Evolutionary conservation across 2,113 vertebrate species (phyloP), one percentile per base, ranked within the genome.

Genomic region (Cephalophus harveyi): DNA sequence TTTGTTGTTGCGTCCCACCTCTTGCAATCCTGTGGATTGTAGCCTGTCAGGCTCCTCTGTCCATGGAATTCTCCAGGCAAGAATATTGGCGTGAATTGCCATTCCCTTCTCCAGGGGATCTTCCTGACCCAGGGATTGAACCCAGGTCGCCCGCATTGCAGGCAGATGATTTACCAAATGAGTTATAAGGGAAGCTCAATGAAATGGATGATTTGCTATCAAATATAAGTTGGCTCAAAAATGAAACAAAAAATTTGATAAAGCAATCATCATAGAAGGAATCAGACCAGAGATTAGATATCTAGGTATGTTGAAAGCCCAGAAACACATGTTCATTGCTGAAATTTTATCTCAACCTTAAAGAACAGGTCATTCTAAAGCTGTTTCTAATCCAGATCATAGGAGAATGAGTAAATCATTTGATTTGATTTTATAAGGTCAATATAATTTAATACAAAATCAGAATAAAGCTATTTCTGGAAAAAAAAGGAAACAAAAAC

Each of bases 191-290:
- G n/a, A 71, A 36, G n/a, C 19, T 9, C n/a, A 40, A 23, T 40
- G 25, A 96, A 91, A 46, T 85, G 19, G 7, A 64, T 92, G 8
- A 67, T 76, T 89, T 92, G 3, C 28, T 36, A 87, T 3, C 6
- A 94, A 93, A 92, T 59, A 52, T 57, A 93, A 81, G 30, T 94
- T 74, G 30, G 25, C 60, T 33, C 28, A 48, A 87, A 81, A 78
- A 81, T 60, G 48, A 87, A 82, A 92, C 2, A 76, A 93, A 87
- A 94, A 71, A 5, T 84, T 64, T 84, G n/a, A 50, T 83, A 87
- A 96, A 57, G 21, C 54, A 84, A 3, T 87, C 62, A 50, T 46
- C 28, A 62, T 21, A 36, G 83, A 93, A 74, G 54, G 36, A 23
- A 17, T 55, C 33, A 74, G 48, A 36, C 43, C 52, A 59, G 36